Percentiles rank a stretch among this genome's conserved stretches.
phyloP scores from a whole-genome alignment of 1,140 invertebrate species.

The Drosophila truncata region DNA sequence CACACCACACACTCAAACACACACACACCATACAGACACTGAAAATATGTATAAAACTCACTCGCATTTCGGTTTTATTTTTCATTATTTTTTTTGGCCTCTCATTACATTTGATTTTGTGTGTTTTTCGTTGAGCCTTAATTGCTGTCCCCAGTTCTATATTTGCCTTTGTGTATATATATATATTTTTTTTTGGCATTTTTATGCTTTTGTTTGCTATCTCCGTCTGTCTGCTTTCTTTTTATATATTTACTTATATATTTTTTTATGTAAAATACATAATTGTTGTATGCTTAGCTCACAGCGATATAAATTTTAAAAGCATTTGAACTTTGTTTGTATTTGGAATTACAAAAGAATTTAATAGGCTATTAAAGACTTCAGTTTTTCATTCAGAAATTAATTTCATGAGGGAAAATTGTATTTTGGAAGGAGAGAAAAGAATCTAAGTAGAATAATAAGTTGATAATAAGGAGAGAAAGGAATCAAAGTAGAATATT shows the following conservation, averaged over 20 bases:
- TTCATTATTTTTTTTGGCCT: slow-evolving; percentile 5
- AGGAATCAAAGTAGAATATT: too few relatives aligned
- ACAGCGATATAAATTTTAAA: neutral
- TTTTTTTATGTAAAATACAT: neutral
- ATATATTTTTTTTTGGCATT: neutral
- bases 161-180: slow-evolving; percentile 15
- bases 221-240: neutral
- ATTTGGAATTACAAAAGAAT: neutral
- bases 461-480: too few relatives aligned
- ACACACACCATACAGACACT: slow-evolving; percentile 2
- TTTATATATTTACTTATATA: too few relatives aligned
- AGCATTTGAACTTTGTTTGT: neutral
- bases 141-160: slow-evolving; percentile 24
- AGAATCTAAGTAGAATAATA: neutral
- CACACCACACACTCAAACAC: slow-evolving; percentile 12
- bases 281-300: slow-evolving; percentile 6
- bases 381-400: neutral
- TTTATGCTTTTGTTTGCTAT: neutral
- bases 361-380: neutral
- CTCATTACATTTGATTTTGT: slow-evolving; percentile 36
- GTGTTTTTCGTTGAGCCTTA: slow-evolving; percentile 25
- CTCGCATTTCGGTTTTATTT: slow-evolving; percentile 21
- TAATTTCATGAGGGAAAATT: neutral
- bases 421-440: neutral
- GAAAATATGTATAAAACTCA: neutral